These are phyloP conservation scores for Sorex araneus DNA, from an alignment of 2,113 vertebrate species.

Conservation along the genomic window DNA sequence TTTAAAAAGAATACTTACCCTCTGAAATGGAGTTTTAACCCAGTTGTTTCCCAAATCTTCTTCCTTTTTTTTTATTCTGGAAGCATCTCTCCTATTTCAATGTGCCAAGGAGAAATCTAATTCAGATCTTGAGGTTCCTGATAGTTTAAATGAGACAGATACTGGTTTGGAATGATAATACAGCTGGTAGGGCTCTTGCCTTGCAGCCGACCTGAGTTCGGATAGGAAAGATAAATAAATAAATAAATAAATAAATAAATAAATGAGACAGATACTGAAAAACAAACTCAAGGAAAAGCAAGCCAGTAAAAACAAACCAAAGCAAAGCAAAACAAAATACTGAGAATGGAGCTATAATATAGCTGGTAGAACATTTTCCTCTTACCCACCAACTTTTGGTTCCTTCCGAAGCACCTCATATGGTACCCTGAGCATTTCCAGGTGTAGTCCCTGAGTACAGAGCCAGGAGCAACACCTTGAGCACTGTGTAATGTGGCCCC, in stretches of 20 bases:
- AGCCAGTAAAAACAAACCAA: neutral
- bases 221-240: no score
- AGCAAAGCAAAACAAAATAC: neutral
- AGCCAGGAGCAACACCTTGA: no score
- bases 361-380: no score
- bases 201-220: no score
- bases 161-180: neutral
- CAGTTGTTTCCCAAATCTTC: neutral
- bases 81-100: fast-evolving
- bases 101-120: neutral
- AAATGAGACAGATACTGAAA: neutral
- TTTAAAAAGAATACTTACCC: no score
- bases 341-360: neutral
- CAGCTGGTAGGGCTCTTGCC: no score
- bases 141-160: neutral
- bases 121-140: neutral
- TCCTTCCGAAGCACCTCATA: no score
- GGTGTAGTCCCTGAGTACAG: no score
- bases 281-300: neutral
- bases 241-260: neutral
- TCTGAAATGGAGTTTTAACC: neutral
- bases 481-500: no score
- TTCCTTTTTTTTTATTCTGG: neutral
- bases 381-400: no score
- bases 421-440: no score